A percentile compares a stretch with the other conserved stretches of the same genome.
Conservation (phyloP, 2,797 vertebrate genomes). For the Apodemus agrarius region DNA sequence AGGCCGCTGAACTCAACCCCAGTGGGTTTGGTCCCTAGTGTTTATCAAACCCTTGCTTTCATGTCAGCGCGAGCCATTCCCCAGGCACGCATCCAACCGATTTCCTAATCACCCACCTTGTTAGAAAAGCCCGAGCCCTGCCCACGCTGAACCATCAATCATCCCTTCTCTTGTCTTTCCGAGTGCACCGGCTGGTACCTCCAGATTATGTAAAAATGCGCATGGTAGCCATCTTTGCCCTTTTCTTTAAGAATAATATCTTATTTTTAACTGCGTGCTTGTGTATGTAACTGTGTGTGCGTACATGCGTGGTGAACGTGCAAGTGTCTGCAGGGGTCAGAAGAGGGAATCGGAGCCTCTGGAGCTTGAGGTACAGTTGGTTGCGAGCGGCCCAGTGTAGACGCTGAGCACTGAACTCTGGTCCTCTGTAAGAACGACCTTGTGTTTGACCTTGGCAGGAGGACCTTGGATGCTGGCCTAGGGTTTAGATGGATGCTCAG, state of each 20-base stretch:
- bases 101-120: not conserved
- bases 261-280: not conserved
- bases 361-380: too few species aligned
- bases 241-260: not conserved
- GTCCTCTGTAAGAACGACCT: not conserved
- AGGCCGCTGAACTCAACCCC: not conserved
- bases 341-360: not conserved
- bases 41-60: not conserved
- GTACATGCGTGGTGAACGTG: not conserved
- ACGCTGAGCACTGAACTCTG: not conserved
- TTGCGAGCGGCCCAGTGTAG: not conserved
- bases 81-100: not conserved
- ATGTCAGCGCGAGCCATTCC: not conserved
- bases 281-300: not conserved
- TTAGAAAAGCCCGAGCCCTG: not conserved
- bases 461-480: not conserved
- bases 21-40: not conserved
- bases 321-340: not conserved
- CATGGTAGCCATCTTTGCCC: not conserved
- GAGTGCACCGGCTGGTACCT: not conserved
- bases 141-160: not conserved
- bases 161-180: not conserved
- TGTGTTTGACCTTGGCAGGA: not conserved
- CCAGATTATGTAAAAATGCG: not conserved
- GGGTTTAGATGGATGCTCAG: not conserved